Evolutionary conservation across 2,797 vertebrate genomes (phyloP).

Genomic region (Syndactyla subalaris): DNA sequence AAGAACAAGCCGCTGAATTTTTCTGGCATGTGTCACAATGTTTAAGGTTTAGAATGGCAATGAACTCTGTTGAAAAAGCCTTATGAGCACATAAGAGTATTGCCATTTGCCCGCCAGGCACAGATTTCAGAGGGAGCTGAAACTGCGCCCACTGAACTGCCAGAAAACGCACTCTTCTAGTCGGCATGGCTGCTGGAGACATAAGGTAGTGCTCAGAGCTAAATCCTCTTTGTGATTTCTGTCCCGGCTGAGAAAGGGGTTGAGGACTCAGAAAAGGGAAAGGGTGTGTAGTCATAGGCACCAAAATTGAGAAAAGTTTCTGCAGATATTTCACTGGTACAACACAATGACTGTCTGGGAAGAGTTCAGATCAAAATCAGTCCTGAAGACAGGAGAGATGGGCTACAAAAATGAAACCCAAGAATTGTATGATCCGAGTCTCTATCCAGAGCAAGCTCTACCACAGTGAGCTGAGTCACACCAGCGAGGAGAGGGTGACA

Average conservation of each 20-base stretch:
- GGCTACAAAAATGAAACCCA: background rate
- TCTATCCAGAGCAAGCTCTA: accelerated
- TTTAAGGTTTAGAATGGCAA: constrained; percentile 62
- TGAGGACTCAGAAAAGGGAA: background rate
- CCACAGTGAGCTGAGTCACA: background rate
- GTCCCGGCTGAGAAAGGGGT: background rate
- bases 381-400: background rate
- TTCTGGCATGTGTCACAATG: constrained; percentile 69
- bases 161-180: background rate
- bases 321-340: background rate
- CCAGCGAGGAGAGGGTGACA: background rate
- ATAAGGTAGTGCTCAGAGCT: constrained; percentile 12
- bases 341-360: background rate
- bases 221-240: background rate
- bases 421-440: background rate
- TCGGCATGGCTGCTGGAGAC: background rate
- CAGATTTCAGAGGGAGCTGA: constrained; percentile 27
- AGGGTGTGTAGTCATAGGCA: background rate
- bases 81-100: background rate
- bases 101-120: constrained; percentile 48
- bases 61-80: constrained; percentile 59
- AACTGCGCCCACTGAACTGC: constrained; percentile 24
- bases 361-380: background rate
- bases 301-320: background rate
- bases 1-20: constrained; percentile 40